These are phyloP conservation scores for Drosophila mojavensis DNA, from an alignment of 1,140 invertebrate species.

Conservation along the genomic window DNA sequence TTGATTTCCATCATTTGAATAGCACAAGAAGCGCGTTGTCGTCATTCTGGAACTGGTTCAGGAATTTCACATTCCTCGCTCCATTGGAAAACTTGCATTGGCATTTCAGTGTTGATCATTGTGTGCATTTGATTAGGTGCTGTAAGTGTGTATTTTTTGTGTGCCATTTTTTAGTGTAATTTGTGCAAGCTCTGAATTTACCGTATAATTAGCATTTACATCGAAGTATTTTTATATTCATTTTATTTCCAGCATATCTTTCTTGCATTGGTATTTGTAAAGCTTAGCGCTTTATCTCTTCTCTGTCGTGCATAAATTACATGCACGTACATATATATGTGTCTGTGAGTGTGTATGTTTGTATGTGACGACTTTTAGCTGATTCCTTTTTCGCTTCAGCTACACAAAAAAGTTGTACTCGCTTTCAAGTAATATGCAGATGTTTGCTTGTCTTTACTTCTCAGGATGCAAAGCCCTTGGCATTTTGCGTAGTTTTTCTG, in stretches of 20 bases:
- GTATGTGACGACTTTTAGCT: background rate
- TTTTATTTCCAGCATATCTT: background rate
- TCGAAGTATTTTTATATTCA: too few relatives aligned
- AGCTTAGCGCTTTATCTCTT: slow-evolving; percentile 4
- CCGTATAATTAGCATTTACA: too few relatives aligned
- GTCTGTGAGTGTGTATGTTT: background rate
- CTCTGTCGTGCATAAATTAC: slow-evolving; percentile 1
- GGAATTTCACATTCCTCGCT: slow-evolving; percentile 39
- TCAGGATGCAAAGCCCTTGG: slow-evolving; percentile 43
- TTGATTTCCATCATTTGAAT: slow-evolving; percentile 56
- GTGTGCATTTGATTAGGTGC: background rate
- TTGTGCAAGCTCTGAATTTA: background rate
- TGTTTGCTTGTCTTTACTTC: slow-evolving; percentile 17
- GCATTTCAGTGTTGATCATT: slow-evolving; percentile 14
- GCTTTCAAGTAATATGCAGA: slow-evolving; percentile 14
- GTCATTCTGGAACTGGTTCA: slow-evolving; percentile 49
- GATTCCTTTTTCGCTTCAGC: slow-evolving; percentile 8
- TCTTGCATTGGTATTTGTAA: background rate
- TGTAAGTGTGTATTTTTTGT: slow-evolving; percentile 1
- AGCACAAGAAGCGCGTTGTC: slow-evolving; percentile 49
- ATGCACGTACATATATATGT: background rate
- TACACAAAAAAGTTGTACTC: slow-evolving; percentile 22
- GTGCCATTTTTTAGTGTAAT: slow-evolving; percentile 2
- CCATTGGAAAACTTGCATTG: slow-evolving; percentile 15
- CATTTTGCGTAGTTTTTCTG: slow-evolving; percentile 36